Base-by-base conservation (phyloP, 2,888 invertebrate species). In the Chaetoderma sp. region DNA sequence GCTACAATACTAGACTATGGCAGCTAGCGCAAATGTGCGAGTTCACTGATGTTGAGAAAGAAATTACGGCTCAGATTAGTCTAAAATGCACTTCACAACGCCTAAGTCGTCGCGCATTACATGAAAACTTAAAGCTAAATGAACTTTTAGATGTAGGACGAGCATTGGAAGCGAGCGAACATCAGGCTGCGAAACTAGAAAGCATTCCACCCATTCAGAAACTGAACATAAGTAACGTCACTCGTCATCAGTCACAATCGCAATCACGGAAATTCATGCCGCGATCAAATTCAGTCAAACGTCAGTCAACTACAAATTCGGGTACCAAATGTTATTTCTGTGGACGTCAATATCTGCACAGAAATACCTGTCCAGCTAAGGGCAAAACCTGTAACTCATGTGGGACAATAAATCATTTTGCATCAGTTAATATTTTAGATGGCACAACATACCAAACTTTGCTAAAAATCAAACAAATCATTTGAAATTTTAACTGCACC, bases 391-490 rank as follows among this genome's bases (percentile, higher is more conserved):
- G 52, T 27, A 6, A 6, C 27, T 23, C n/a, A 16, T 50, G 52
- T 23, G 23, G 27, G n/a, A 18, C n/a, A 18, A 25, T 50, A 27
- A 50, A 50, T 33, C 55, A 55, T 36, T 55, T 10, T 18, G 56
- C 72, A 16, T 58, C 68, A 10, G 67, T 68, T 0, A 71, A 73
- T 47, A 60, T 73, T 18, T 28, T 73, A 1, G 73, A 73, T 45
- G 45, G 61, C 33, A 52, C 36, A n/a, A 64, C 71, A 23, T 67
- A 65, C 25, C n/a, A 27, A 39, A n/a, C n/a, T n/a, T n/a, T n/a
- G n/a, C n/a, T n/a, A n/a, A n/a, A n/a, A n/a, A n/a, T n/a, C n/a
- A n/a, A n/a, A n/a, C n/a, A n/a, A n/a, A n/a, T n/a, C n/a, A n/a
- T n/a, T n/a, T n/a, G n/a, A n/a, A n/a, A n/a, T n/a, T n/a, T n/a